phyloP scores from a whole-genome alignment of 2,113 vertebrate genomes.

The Stercorarius parasiticus region DNA sequence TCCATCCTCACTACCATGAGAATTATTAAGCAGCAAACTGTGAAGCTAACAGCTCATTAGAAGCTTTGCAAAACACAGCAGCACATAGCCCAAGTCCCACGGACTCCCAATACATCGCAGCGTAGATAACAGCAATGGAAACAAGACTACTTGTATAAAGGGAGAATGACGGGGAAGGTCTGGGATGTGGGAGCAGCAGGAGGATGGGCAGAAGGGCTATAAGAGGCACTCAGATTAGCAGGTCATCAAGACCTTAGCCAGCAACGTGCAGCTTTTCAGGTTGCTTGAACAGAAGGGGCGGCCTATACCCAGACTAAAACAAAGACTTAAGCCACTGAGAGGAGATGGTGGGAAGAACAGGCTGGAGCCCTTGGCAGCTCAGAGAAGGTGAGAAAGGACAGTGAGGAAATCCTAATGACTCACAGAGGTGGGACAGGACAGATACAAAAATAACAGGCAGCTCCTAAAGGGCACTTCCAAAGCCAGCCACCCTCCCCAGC shows the following conservation, averaged over 20 bases:
- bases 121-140: background rate
- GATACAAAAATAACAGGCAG: background rate
- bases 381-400: background rate
- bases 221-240: background rate
- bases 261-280: background rate
- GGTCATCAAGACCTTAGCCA: background rate
- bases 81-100: rapidly evolving
- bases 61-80: background rate
- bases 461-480: background rate
- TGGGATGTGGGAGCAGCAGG: background rate
- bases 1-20: background rate
- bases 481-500: background rate
- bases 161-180: background rate
- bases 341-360: background rate
- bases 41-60: background rate
- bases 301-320: background rate
- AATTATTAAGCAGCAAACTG: slow-evolving; percentile 36
- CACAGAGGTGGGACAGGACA: background rate
- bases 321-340: background rate
- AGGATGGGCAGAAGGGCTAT: background rate
- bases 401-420: background rate
- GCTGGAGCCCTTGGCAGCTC: background rate
- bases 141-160: background rate
- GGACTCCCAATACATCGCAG: background rate
- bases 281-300: background rate